Evolutionary conservation across 2,113 vertebrate genomes (phyloP).

Genomic region (Tonatia bakeri): DNA sequence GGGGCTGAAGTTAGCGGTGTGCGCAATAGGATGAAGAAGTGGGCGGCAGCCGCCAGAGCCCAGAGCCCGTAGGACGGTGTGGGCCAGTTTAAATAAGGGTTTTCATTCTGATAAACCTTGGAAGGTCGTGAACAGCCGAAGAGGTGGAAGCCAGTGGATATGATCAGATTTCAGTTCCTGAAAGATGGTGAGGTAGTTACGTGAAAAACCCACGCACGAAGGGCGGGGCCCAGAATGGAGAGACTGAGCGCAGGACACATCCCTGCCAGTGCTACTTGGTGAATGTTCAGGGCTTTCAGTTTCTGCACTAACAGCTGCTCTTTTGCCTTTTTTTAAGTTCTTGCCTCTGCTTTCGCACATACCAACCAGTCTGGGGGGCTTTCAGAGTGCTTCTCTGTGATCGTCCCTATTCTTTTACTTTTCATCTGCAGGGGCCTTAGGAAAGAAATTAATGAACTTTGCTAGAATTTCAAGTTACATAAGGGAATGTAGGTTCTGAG

Average conservation of each 20-base stretch:
- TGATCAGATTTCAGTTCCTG: not conserved
- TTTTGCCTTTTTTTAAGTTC: not conserved
- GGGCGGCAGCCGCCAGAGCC: not conserved
- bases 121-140: not conserved
- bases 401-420: not conserved
- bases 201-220: not conserved
- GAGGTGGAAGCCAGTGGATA: not conserved
- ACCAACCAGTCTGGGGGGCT: not conserved
- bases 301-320: not conserved
- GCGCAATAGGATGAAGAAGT: not conserved
- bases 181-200: not conserved
- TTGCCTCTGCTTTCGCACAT: not conserved
- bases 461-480: constrained; percentile 24
- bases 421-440: not conserved
- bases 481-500: not conserved
- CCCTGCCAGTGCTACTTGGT: not conserved
- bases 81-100: not conserved
- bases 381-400: not conserved
- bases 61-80: not conserved
- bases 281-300: not conserved
- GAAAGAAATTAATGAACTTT: not conserved
- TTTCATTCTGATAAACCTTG: not conserved
- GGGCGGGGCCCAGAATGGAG: not conserved
- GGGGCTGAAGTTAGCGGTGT: not conserved
- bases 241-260: not conserved